Base-by-base conservation (phyloP, 1,140 invertebrate species). In the Portunus trituberculatus region DNA sequence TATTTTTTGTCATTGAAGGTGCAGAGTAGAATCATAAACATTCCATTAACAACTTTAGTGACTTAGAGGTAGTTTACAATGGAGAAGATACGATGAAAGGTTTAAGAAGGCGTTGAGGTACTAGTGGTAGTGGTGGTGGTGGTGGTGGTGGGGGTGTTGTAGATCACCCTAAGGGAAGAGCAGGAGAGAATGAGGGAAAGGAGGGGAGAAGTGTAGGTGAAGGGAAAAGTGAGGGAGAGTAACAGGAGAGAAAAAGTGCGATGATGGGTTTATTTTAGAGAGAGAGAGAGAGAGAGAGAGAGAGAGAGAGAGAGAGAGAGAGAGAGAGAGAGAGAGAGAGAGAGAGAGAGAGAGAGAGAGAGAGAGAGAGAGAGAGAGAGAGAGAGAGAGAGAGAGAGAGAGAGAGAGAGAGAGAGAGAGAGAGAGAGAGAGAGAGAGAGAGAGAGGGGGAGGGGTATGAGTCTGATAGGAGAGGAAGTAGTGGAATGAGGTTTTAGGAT, bases 331-430 rank as follows among this genome's bases (percentile, higher is more conserved):
- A n/a, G 12, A 90, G 4, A 14, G 39, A 45, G 88, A 25, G 8
- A 48, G 39, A 32, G 46, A 48, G 88, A 45, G 39, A 45, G 88
- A 90, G 88, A 45, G 39, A 45, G 88, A 90, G 39, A 90, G 39
- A 45, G 88, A 90, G 39, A 45, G 14, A 4, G 88, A 39, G 4
- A 16, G 39, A 4, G 16, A 48, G 46, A 16, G 28, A 4, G 46
- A 48, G 14, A 45, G 4, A 45, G 88, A 90, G 32, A 10, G 39
- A 29, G 86, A 32, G 45, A 32, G 25, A 10, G 29, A 88, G 86
- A 48, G 39, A 32, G 46, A 48, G 88, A 45, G 39, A 45, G 88
- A 90, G 88, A 45, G 39, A 45, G 88, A 90, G 39, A 90, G 39
- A 45, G 88, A 90, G 39, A 45, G 14, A 4, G 88, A 39, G 4